A percentile compares a stretch with the other conserved stretches of the same genome.
phyloP scores from a whole-genome alignment of 2,797 vertebrate genomes.

The Megaceryle alcyon region DNA sequence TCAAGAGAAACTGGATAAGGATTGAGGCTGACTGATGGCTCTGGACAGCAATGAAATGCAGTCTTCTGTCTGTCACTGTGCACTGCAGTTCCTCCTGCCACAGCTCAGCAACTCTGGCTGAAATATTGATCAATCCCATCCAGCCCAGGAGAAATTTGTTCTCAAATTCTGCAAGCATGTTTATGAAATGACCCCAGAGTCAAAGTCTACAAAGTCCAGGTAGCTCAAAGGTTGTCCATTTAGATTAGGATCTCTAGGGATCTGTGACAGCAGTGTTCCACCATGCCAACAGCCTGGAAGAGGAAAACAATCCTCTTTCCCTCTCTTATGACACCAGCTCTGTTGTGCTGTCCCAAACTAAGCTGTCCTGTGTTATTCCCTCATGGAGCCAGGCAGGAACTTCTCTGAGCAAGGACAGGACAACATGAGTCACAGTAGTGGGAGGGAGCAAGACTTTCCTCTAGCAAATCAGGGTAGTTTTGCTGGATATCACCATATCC shows the following conservation, averaged over 20 bases:
- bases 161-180: background rate
- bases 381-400: background rate
- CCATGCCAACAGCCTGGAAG: background rate
- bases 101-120: background rate
- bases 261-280: background rate
- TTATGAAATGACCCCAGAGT: background rate
- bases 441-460: background rate
- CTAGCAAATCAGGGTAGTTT: background rate
- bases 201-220: background rate
- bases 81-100: background rate
- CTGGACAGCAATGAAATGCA: slow-evolving; percentile 16
- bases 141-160: background rate
- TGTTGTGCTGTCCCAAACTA: background rate
- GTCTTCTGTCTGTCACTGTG: background rate
- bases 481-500: background rate
- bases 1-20: background rate
- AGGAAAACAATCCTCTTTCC: background rate
- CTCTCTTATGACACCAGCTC: background rate
- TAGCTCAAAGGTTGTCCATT: background rate
- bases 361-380: background rate
- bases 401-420: background rate
- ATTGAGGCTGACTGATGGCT: slow-evolving; percentile 3
- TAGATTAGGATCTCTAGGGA: background rate
- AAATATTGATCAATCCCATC: background rate
- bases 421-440: background rate